Base-by-base conservation (phyloP, 1,140 invertebrate genomes). In the Drosophila sproati region DNA sequence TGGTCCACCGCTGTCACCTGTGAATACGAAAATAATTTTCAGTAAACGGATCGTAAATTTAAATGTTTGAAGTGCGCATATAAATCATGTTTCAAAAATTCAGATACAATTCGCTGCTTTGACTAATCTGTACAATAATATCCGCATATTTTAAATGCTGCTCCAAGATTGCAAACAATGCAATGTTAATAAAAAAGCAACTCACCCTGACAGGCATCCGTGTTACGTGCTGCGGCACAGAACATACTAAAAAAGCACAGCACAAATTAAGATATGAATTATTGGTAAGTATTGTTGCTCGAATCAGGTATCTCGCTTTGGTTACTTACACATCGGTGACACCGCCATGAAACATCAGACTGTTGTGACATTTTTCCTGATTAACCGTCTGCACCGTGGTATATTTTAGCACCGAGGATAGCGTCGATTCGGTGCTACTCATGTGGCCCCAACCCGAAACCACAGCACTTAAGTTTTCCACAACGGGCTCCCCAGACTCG, bases 1-100 rank as follows among this genome's bases (percentile, higher is more conserved):
- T 32, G 94, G 93, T 5, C 94, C 93, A 32, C 94, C 94, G 29
- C 93, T 93, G 68, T 94, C 94, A 2, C 82, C 82, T 86, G n/a
- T 3, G 7, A 48, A 12, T 12, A 12, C 0, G 12, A 12, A 12
- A 12, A 12, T 47, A 35, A n/a, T 35, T 59, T n/a, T 43, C 12
- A 34, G 10, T 54, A 54, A 4, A 60, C 20, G 20, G 20, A 20
- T 20, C 20, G 20, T 20, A 20, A 20, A 20, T 20, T 20, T 20
- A 20, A 20, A 20, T 20, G 20, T 1, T 20, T 20, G 0, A 20
- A 20, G 20, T 20, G 20, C 20, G 20, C 20, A 20, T 20, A 20
- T 20, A 20, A 20, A 20, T 20, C 20, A 20, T 20, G 20, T 20
- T 20, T 20, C 20, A 20, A 20, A 20, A 20, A 20, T 1, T 2